Base-by-base conservation (phyloP, 2,888 invertebrate genomes). In the Endotricha flammealis region DNA sequence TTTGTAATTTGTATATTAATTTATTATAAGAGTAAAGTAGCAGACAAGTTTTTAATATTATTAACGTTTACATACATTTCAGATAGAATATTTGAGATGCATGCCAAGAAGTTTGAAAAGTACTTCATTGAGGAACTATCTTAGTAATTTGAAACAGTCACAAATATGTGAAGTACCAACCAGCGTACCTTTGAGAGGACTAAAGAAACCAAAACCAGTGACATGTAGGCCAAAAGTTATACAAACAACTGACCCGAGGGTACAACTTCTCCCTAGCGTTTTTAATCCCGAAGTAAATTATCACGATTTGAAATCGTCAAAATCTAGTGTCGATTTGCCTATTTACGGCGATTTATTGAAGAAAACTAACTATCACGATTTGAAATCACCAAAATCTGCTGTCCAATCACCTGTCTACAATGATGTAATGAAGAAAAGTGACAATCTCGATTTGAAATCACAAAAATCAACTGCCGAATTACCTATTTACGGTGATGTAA, bases 21-120 rank as follows among this genome's bases (percentile, higher is more conserved):
- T 22, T 23, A 28, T 27, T 28, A 13, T 22, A 23, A n/a, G 3
- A 2, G 11, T 25, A 22, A 8, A 13, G 20, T 16, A 10, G 2
- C n/a, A 16, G 16, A 16, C 6, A 6, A 3, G 16, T 16, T 3
- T 6, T 4, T 16, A 20, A 20, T 20, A 4, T 8, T 8, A 20
- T 28, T 24, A 12, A 27, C 22, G 14, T 27, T 23, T 25, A 6
- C 37, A 12, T 14, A 20, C 7, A 20, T 70, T 70, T 34, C 66
- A 72, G 71, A 52, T 62, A 51, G 40, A 48, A 31, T 45, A 48
- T 40, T 54, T 35, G 35, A 29, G 48, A 27, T 59, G 66, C 41
- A 55, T 58, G 50, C 58, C 65, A 20, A 53, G 48, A 38, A 44
- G 41, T 23, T n/a, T 39, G 17, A 49, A 39, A 16, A 47, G 47